These are phyloP conservation scores for Xenentodon cancila DNA, from an alignment of 2,797 vertebrate species.

Conservation along the genomic window DNA sequence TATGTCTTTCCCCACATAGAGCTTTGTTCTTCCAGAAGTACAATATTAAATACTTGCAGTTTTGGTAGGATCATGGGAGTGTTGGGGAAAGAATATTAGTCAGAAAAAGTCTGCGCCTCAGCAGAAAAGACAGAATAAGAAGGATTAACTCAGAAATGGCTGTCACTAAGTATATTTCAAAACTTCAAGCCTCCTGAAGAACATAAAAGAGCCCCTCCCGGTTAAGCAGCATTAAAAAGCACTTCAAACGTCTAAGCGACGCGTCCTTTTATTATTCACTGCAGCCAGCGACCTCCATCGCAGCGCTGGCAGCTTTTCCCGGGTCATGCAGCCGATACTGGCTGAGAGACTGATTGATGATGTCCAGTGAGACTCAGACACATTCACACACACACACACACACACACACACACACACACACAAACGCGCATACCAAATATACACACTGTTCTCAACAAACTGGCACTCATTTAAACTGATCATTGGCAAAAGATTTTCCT, in stretches of 20 bases:
- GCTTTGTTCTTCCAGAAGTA: slow-evolving; percentile 4
- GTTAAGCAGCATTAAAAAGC: slow-evolving; percentile 62
- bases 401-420: background rate
- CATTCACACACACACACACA: background rate
- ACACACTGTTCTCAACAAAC: slow-evolving; percentile 1
- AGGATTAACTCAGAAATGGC: slow-evolving; percentile 47
- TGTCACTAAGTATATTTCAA: slow-evolving; percentile 39
- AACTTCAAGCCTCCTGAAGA: slow-evolving; percentile 22
- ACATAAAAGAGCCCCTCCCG: slow-evolving; percentile 30
- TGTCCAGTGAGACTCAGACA: slow-evolving; percentile 30
- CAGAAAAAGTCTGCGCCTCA: slow-evolving; percentile 35
- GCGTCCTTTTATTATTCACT: slow-evolving; percentile 60
- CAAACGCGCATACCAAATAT: background rate
- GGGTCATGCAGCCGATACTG: slow-evolving; percentile 38
- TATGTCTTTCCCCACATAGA: background rate
- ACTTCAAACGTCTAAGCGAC: slow-evolving; percentile 55
- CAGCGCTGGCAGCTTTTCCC: slow-evolving; percentile 54
- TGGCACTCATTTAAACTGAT: slow-evolving; percentile 1
- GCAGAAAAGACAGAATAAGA: slow-evolving; percentile 39
- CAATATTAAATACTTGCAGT: slow-evolving; percentile 8
- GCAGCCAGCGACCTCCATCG: slow-evolving; percentile 49
- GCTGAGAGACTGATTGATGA: slow-evolving; percentile 57
- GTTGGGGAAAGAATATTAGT: slow-evolving; percentile 7
- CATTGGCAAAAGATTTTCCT: background rate
- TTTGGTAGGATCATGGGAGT: slow-evolving; percentile 4